Percentiles rank a stretch among this genome's conserved stretches.
phyloP scores from a whole-genome alignment of 2,888 invertebrate genomes.

The Pterobdella sp. region DNA sequence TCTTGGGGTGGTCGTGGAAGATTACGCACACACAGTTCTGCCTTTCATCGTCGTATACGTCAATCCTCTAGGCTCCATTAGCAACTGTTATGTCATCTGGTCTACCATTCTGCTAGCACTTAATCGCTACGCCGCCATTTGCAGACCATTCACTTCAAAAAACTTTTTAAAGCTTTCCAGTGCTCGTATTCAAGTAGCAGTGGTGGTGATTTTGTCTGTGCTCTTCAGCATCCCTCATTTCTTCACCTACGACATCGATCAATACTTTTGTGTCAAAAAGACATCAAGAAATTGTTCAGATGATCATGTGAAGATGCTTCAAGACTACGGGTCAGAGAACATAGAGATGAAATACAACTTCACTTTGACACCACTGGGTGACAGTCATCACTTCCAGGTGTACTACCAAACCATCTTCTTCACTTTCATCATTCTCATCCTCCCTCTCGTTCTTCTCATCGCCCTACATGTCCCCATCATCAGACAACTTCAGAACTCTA shows the following conservation, averaged over 20 bases:
- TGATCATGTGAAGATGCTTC: too few relatives aligned
- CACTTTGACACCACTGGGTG: conserved; percentile 5
- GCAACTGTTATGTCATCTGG: conserved; percentile 36
- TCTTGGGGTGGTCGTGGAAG: conserved; percentile 12
- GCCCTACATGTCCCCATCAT: conserved; percentile 31
- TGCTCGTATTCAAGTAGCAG: conserved; percentile 34
- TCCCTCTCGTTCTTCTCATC: conserved; percentile 30
- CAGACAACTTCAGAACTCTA: conserved; percentile 28
- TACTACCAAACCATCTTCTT: conserved; percentile 31
- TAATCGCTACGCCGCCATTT: conserved; percentile 38
- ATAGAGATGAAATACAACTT: neutral
- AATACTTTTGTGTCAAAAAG: neutral
- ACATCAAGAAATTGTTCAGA: neutral
- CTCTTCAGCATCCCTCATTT: conserved; percentile 35
- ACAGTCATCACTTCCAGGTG: conserved; percentile 24
- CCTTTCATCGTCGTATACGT: conserved; percentile 34
- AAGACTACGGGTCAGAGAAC: neutral
- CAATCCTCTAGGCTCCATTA: conserved; percentile 33
- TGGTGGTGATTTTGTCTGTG: conserved; percentile 32
- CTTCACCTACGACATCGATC: conserved; percentile 32
- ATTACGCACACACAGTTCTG: neutral
- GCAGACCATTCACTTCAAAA: conserved; percentile 34
- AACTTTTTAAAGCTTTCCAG: conserved; percentile 30
- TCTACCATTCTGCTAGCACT: conserved; percentile 37
- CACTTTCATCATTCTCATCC: conserved; percentile 30